Conservation (phyloP, 2,113 vertebrate species). For the Odocoileus hemionus region DNA sequence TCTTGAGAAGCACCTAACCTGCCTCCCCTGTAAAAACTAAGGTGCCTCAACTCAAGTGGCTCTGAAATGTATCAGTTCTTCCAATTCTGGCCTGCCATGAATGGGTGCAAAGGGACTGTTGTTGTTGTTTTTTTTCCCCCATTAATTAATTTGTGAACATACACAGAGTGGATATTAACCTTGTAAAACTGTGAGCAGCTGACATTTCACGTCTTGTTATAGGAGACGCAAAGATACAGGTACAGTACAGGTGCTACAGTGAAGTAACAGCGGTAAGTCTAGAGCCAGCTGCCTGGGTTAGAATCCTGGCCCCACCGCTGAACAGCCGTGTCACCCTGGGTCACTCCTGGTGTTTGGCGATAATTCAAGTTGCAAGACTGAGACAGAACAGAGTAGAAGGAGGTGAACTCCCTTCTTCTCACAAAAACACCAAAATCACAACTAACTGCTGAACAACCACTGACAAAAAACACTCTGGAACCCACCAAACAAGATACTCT, state of each 20-base stretch:
- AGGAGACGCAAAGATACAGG: background rate
- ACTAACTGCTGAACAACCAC: background rate
- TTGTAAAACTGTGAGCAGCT: background rate
- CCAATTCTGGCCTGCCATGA: background rate
- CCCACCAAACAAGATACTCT: background rate
- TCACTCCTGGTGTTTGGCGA: background rate
- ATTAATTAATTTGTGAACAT: background rate
- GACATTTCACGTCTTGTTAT: background rate
- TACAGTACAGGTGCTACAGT: background rate
- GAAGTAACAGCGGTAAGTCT: background rate
- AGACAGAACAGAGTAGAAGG: background rate
- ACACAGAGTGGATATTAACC: background rate
- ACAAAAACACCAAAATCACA: background rate
- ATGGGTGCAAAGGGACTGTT: background rate
- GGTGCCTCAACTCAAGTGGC: background rate
- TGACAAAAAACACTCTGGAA: background rate
- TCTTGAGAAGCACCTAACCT: background rate
- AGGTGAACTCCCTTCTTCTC: background rate
- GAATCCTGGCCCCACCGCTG: background rate
- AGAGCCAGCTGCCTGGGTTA: background rate
- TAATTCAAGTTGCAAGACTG: background rate
- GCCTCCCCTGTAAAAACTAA: background rate
- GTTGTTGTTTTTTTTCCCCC: too few species aligned
- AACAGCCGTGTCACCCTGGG: background rate
- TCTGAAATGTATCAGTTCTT: constrained; percentile 8